phyloP scores from a whole-genome alignment of 2,113 vertebrate species.

The Pterophyllum scalare region DNA sequence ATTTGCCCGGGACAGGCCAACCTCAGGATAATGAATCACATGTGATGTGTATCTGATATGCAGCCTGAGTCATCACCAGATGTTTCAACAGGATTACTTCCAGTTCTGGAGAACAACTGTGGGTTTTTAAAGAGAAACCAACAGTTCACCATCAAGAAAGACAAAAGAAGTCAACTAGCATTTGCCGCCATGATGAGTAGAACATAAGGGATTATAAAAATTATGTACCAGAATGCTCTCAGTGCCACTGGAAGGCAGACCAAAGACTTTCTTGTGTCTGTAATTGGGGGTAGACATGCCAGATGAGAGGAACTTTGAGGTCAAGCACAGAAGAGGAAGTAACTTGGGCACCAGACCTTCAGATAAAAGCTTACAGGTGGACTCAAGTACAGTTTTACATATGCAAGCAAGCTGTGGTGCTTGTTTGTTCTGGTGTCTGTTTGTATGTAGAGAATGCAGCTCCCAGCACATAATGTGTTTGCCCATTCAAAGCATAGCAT shows the following conservation, averaged over 20 bases:
- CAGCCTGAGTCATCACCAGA: conserved; percentile 81
- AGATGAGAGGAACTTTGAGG: conserved; percentile 77
- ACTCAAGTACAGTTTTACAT: conserved; percentile 56
- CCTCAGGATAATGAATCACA: conserved; percentile 81
- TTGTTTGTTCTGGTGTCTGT: conserved; percentile 75
- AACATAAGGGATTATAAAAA: conserved; percentile 48
- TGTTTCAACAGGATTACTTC: conserved; percentile 76
- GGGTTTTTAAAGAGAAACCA: conserved; percentile 62
- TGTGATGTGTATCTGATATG: conserved; percentile 79
- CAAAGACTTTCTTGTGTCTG: conserved; percentile 60
- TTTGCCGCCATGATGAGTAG: conserved; percentile 42
- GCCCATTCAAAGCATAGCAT: conserved; percentile 60
- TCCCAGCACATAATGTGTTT: conserved; percentile 73
- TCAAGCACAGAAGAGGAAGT: conserved; percentile 76
- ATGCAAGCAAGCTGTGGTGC: conserved; percentile 73
- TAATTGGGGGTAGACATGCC: conserved; percentile 69
- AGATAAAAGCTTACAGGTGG: conserved; percentile 82
- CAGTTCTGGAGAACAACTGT: conserved; percentile 63
- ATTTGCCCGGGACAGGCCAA: conserved; percentile 75
- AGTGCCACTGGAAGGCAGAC: conserved; percentile 51
- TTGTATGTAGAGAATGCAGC: conserved; percentile 68
- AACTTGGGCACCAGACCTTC: conserved; percentile 59
- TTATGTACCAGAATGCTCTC: conserved; percentile 21
- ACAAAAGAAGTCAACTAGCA: conserved; percentile 63
- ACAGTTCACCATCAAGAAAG: conserved; percentile 33